phyloP scores from a whole-genome alignment of 2,888 invertebrate genomes.

The Tyria jacobaeae region DNA sequence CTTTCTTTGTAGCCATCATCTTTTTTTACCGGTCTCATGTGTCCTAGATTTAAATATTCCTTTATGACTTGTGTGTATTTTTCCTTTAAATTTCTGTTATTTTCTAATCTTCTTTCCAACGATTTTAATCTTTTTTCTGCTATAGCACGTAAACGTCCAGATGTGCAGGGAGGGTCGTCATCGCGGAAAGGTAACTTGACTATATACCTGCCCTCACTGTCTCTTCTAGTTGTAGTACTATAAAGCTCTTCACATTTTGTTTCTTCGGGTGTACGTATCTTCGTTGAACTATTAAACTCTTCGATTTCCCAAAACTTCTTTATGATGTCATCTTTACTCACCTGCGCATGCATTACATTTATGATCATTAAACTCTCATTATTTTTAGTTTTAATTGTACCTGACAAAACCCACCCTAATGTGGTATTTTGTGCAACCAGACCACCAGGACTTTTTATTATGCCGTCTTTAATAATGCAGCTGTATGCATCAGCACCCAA shows the following conservation, averaged over 20 bases:
- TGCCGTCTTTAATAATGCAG: no score
- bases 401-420: no score
- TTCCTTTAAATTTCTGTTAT: constrained; percentile 5
- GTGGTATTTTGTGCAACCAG: no score
- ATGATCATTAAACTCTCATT: no score
- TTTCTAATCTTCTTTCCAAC: constrained; percentile 14
- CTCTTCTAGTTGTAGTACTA: constrained; percentile 12
- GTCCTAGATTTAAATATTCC: constrained; percentile 14
- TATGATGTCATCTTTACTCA: no score
- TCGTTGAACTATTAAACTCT: not conserved
- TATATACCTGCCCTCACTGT: constrained; percentile 14
- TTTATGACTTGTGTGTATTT: constrained; percentile 1
- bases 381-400: no score
- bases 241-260: constrained; percentile 27
- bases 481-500: no score
- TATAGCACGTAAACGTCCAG: constrained; percentile 5
- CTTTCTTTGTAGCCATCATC: not conserved
- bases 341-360: constrained; percentile 11
- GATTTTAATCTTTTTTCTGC: constrained; percentile 13
- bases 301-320: constrained; percentile 6
- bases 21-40: constrained; percentile 4
- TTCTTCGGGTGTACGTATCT: constrained; percentile 22
- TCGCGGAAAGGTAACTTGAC: not conserved
- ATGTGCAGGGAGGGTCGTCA: no score
- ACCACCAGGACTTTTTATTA: no score